Base-by-base conservation (phyloP, 2,888 invertebrate genomes). In the Lordiphosa fenestrarum region DNA sequence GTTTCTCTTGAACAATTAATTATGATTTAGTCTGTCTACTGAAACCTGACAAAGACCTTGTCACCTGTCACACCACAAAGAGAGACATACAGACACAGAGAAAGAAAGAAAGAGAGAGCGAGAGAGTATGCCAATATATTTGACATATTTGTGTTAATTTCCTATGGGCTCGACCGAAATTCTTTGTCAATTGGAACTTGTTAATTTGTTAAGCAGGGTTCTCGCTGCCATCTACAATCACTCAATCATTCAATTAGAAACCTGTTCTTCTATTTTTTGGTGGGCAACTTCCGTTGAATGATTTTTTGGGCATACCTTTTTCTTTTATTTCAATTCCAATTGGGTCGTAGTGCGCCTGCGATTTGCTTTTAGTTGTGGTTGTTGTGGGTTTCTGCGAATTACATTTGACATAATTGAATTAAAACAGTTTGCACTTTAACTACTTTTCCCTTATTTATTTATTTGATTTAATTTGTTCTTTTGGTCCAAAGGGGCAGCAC, bases 111-210 rank as follows among this genome's bases (percentile, higher is more conserved):
- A 44, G 10, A 44, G 25, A 33, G 44, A 33, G n/a, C 19, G 10
- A 30, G 23, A 15, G 15, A 9, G 12, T 44, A 9, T 41, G 33
- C 15, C 12, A 39, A 10, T 30, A 19, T 50, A 21, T 58, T 52
- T 58, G 33, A 42, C 58, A 53, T 42, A 42, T 52, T 53, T 41
- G 41, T 58, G 58, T 38, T 53, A 58, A 58, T 52, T 53, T 52
- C 9, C 30, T 41, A 12, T 57, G 36, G 54, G 33, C 40, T 56
- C 44, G 50, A 57, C 30, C 15, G 47, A 48, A 66, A 63, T 66
- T 64, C 15, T 38, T 30, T 67, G 65, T 77, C 81, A 83, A 77
- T 77, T 71, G 83, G 71, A 76, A 80, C 81, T 77, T 77, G 77
- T 77, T 77, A 77, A 77, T 83, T 83, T 68, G 73, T 54, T 61